Evolutionary conservation across 1,140 invertebrate genomes (phyloP), one percentile per base, ranked within the genome.

Genomic region (Drosophila tani): DNA sequence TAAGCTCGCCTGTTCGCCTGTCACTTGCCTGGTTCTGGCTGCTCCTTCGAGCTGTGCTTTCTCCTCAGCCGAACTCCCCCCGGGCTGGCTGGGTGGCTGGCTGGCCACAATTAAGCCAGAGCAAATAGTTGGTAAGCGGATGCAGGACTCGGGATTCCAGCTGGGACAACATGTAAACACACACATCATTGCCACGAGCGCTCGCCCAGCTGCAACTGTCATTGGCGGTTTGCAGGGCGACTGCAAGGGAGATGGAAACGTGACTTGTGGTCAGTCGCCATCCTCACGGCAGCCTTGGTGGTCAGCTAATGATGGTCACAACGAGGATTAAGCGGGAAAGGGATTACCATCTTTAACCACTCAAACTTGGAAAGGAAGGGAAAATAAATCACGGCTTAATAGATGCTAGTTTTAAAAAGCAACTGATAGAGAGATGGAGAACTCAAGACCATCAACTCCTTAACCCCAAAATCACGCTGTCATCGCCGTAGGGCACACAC

Each of bases 51-150:
- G 19, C 32, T 38, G 12, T 17, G 17, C 12, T 17, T 29, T 9
- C 15, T 50, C 11, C 19, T 43, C 15, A 55, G 12, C 3, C 11
- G 29, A 29, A 24, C 21, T 29, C 53, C 17, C 19, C 17, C 3
- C 24, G 45, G 5, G 12, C 6, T 46, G 56, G 41, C 32, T 53
- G 50, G 17, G 64, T 66, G 5, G 12, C 6, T 51, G 56, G 41
- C 32, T 53, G 50, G 17, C 68, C 69, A 77, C 81, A 87, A 87
- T 87, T 87, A 87, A 81, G 81, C 70, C 49, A 53, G 51, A 47
- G 83, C 84, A 69, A 86, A 86, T 59, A 76, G 77, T 66, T 58
- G 82, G 81, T 62, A 55, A 56, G 21, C 59, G 71, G 53, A 41
- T 71, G 53, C 43, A 66, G 66, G 40, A 38, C 40, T 41, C 24